Evolutionary conservation across 2,797 vertebrate species (phyloP), one percentile per base, ranked within the genome.

Genomic region (Sparus aurata): DNA sequence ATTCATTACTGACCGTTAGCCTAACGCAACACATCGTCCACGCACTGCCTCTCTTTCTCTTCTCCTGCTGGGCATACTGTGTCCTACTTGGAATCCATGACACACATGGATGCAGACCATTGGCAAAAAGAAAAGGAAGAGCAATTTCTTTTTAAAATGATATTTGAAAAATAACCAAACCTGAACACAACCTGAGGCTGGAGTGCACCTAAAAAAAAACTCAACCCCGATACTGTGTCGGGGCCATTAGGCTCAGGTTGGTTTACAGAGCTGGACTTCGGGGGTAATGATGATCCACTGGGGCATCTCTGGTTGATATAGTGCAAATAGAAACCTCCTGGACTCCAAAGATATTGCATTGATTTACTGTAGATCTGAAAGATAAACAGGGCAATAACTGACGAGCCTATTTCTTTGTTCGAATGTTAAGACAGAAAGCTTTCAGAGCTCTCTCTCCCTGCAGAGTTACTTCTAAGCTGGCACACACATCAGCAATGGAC

Each of bases 41-140:
- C 47, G 75, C 66, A 87, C 69, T 68, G 70, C 55, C 82, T 75
- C 47, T 69, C 76, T 75, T 18, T 53, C 63, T 77, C 64, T 76
- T 71, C 57, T 81, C 83, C 92, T 93, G 87, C 83, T 85, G 89
- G 91, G 85, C 80, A 84, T 89, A 46, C 60, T 62, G 67, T 89
- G 87, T 83, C 87, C 85, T 91, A 91, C 82, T 90, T 91, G 79
- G 86, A 91, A 87, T 79, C 77, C 81, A 87, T 82, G 81, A 86
- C 75, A 85, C 89, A 85, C 78, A 83, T 68, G 79, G 74, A 82
- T 86, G 45, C 65, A 61, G 67, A 90, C 83, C 71, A 82, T 53
- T 83, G 75, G 67, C 55, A 43, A 74, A 70, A 80, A 68, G 49
- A 80, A 80, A 77, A 85, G 50, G 46, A 38, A 78, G 30, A 72